These are phyloP conservation scores for Mya arenaria DNA, from an alignment of 1,140 invertebrate genomes.

Conservation along the genomic window DNA sequence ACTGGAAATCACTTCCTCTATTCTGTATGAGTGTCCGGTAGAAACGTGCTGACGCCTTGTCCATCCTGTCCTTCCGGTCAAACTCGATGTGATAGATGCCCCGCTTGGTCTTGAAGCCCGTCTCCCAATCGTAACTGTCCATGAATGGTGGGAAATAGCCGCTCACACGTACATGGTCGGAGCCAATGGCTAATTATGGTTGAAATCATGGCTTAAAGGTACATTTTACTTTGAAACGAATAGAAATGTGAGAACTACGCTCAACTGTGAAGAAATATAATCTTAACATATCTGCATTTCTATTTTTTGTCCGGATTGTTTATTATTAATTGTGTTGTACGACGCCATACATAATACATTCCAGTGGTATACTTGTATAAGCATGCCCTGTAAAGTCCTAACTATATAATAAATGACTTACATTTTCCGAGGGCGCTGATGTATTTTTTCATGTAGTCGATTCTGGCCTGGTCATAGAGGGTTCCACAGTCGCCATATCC, in stretches of 20 bases:
- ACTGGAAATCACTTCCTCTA: conserved; percentile 60
- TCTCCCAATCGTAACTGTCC: conserved; percentile 91
- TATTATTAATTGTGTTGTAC: no score
- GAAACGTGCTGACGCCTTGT: conserved; percentile 86
- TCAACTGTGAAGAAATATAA: no score
- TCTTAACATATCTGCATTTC: no score
- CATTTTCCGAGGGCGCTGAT: conserved; percentile 84
- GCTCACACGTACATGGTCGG: conserved; percentile 85
- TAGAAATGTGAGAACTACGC: no score
- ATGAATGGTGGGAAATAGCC: conserved; percentile 87
- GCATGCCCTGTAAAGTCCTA: no score
- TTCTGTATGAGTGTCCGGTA: conserved; percentile 66
- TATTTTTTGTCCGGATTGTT: no score
- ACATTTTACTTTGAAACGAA: no score
- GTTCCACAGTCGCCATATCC: conserved; percentile 83
- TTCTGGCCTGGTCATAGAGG: conserved; percentile 82
- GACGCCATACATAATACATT: no score
- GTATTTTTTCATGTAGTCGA: conserved; percentile 83
- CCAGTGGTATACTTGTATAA: no score
- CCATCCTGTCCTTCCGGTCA: conserved; percentile 84
- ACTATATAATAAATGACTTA: no score
- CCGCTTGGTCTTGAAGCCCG: conserved; percentile 84
- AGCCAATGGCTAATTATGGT: conserved; percentile 62
- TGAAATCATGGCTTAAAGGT: no score
- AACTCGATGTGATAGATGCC: conserved; percentile 90